Percentiles rank a stretch among this genome's conserved stretches.
phyloP scores from a whole-genome alignment of 2,888 invertebrate species.

The Eilema depressum region DNA sequence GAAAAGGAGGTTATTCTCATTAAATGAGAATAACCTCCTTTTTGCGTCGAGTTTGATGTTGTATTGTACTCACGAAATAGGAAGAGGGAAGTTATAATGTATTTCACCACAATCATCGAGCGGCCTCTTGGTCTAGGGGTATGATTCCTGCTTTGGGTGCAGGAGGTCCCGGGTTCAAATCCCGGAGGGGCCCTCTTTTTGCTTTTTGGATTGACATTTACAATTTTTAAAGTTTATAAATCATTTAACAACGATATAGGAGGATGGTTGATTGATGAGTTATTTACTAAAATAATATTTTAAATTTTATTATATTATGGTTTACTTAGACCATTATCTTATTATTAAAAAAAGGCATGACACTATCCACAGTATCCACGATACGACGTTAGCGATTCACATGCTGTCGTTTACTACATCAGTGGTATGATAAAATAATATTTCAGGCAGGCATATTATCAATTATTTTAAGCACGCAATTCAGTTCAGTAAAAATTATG shows the following conservation, averaged over 20 bases:
- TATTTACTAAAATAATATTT: too few relatives aligned
- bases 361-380: too few relatives aligned
- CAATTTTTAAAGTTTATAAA: too few relatives aligned
- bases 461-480: neutral
- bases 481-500: neutral
- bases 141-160: slow-evolving; percentile 91
- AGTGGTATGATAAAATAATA: too few relatives aligned
- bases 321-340: neutral
- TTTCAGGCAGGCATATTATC: too few relatives aligned
- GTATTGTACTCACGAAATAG: neutral
- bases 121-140: slow-evolving; percentile 91
- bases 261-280: neutral
- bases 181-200: slow-evolving; percentile 88
- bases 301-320: too few relatives aligned
- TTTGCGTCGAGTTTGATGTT: too few relatives aligned
- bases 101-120: slow-evolving; percentile 17
- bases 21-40: too few relatives aligned
- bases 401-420: neutral
- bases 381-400: neutral
- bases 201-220: neutral
- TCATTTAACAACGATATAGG: neutral
- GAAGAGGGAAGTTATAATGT: neutral
- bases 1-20: too few relatives aligned
- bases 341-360: neutral
- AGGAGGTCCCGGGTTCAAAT: slow-evolving; percentile 92